Conservation (phyloP, 2,797 vertebrate genomes). For the Protosalanx chinensis region DNA sequence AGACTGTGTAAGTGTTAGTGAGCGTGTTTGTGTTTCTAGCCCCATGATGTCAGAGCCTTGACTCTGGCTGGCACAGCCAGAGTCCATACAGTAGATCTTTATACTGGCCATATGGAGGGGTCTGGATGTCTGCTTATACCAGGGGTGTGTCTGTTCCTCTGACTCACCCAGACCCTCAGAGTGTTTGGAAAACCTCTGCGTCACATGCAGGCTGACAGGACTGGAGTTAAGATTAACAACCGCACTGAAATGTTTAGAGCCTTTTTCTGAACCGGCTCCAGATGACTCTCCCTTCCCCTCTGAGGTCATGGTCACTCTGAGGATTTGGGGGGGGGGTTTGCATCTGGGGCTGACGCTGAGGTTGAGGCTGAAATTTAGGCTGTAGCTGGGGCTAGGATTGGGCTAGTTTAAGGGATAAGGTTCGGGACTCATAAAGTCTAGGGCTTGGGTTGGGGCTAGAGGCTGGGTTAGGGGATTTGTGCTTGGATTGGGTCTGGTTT, state of each 20-base stretch:
- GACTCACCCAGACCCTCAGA: slow-evolving; percentile 50
- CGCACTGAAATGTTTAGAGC: slow-evolving; percentile 58
- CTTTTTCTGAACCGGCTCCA: slow-evolving; percentile 59
- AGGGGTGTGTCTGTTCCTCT: slow-evolving; percentile 49
- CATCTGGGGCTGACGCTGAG: slow-evolving; percentile 6
- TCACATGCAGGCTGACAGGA: slow-evolving; percentile 58
- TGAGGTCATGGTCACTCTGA: slow-evolving; percentile 69
- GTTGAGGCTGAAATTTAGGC: slow-evolving; percentile 25
- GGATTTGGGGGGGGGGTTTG: slow-evolving; percentile 14
- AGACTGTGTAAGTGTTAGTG: slow-evolving; percentile 15
- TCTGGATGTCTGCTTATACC: slow-evolving; percentile 29
- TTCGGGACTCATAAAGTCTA: neutral
- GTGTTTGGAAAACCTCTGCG: slow-evolving; percentile 52
- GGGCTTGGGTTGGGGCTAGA: slow-evolving; percentile 27
- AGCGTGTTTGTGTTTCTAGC: slow-evolving; percentile 17
- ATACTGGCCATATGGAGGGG: slow-evolving; percentile 36
- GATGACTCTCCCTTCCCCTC: slow-evolving; percentile 67
- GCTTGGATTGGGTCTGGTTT: neutral
- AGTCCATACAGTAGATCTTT: slow-evolving; percentile 34
- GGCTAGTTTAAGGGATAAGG: neutral
- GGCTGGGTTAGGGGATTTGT: slow-evolving; percentile 17
- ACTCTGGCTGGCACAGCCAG: slow-evolving; percentile 6
- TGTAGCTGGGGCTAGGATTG: slow-evolving; percentile 36
- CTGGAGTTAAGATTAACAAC: slow-evolving; percentile 66
- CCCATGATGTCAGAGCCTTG: slow-evolving; percentile 25